Evolutionary conservation across 1,140 invertebrate genomes (phyloP).

Genomic region (Tribolium castaneum): DNA sequence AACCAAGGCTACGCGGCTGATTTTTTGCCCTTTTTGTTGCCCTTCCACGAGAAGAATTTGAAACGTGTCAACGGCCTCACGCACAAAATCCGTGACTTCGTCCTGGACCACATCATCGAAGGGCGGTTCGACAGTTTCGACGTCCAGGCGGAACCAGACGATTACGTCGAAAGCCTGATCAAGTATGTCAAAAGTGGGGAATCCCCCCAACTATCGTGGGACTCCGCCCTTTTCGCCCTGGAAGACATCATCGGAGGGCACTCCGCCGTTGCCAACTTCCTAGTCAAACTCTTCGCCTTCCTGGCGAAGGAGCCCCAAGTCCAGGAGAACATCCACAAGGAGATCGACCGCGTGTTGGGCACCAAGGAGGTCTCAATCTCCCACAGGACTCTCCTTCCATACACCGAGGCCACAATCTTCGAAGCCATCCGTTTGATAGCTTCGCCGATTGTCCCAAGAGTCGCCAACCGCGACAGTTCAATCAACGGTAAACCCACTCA

Average conservation of each 20-base stretch:
- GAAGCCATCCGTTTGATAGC: constrained; percentile 83
- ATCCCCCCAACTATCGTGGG: constrained; percentile 68
- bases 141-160: constrained; percentile 68
- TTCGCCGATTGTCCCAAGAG: constrained; percentile 91
- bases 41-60: constrained; percentile 76
- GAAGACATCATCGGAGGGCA: constrained; percentile 90
- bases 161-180: constrained; percentile 81
- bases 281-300: constrained; percentile 71
- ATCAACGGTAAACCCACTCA: constrained; percentile 68
- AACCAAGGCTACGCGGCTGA: constrained; percentile 90
- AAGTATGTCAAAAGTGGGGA: constrained; percentile 68
- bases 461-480: constrained; percentile 80
- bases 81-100: constrained; percentile 76
- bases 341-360: constrained; percentile 70
- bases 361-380: constrained; percentile 52
- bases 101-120: constrained; percentile 76
- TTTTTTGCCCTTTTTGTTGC: constrained; percentile 84
- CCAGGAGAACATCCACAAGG: constrained; percentile 74
- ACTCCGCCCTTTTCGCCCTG: constrained; percentile 79
- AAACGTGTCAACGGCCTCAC: constrained; percentile 74
- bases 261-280: constrained; percentile 83
- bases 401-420: constrained; percentile 82
- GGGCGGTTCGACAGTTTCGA: constrained; percentile 68
- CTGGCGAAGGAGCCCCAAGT: constrained; percentile 67
- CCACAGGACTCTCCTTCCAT: constrained; percentile 77